Conservation (phyloP, 2,888 invertebrate genomes). For the Tenodera sinensis region DNA sequence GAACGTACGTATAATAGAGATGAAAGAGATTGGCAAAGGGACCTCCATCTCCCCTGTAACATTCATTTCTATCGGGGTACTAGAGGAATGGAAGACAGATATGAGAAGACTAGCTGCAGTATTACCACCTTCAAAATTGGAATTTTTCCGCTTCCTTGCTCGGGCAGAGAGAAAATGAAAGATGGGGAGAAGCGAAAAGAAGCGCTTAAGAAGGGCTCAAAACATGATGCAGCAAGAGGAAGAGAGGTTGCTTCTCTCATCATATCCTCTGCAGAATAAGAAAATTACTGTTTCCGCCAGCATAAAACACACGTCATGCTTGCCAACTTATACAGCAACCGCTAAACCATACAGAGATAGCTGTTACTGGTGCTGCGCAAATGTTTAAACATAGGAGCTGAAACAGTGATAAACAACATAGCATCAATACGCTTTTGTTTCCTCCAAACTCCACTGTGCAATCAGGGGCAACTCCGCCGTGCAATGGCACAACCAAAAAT, state of each 20-base stretch:
- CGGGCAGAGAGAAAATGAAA: conserved; percentile 12
- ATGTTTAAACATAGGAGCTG: no score
- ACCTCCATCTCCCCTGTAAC: background rate
- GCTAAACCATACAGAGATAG: background rate
- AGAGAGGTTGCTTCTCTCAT: background rate
- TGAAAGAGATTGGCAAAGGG: background rate
- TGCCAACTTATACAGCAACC: background rate
- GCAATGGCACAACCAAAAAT: no score
- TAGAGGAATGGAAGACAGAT: background rate
- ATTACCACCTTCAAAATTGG: conserved; percentile 23
- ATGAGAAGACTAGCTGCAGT: background rate
- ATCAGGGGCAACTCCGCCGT: no score
- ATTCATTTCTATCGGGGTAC: background rate
- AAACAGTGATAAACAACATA: no score
- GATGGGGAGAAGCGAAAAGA: background rate
- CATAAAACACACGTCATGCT: background rate
- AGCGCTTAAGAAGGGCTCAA: conserved; percentile 11
- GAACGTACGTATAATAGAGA: background rate
- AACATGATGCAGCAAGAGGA: background rate
- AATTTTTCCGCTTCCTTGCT: conserved; percentile 22
- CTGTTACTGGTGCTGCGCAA: no score
- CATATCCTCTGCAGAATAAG: background rate
- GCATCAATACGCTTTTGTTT: no score
- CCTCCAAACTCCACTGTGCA: no score
- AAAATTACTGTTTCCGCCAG: background rate